Evolutionary conservation across 2,797 vertebrate species (phyloP).

Genomic region (Geotria australis): DNA sequence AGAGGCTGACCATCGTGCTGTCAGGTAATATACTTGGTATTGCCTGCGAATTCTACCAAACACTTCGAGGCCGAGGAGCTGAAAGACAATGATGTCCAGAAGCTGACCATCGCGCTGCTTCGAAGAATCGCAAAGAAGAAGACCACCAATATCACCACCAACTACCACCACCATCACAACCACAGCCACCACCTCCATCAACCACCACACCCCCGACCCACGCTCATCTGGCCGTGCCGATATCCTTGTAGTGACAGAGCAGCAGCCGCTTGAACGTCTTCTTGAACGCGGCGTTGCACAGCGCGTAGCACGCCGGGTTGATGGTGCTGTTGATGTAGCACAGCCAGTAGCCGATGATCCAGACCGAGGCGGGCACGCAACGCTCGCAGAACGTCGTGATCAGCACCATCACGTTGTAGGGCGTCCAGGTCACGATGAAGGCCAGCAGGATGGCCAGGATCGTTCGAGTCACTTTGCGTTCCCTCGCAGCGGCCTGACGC

Average conservation of each 20-base stretch:
- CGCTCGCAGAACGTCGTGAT: conserved; percentile 88
- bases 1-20: no score
- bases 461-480: conserved; percentile 92
- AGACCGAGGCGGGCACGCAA: conserved; percentile 71
- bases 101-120: no score
- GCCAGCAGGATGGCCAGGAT: conserved; percentile 90
- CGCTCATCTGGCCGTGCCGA: conserved; percentile 6
- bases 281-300: conserved; percentile 93
- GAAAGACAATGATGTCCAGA: no score
- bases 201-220: no score
- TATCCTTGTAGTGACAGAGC: conserved; percentile 89
- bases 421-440: conserved; percentile 94
- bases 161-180: no score
- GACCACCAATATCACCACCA: no score
- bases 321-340: conserved; percentile 99
- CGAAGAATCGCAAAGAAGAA: no score
- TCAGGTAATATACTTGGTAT: no score
- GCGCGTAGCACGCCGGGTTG: conserved; percentile 88
- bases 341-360: conserved; percentile 97
- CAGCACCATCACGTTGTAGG: conserved; percentile 96
- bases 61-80: no score
- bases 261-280: conserved; percentile 97
- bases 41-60: no score
- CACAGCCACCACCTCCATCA: no score
- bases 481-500: conserved; percentile 53